Conservation (phyloP, 2,113 vertebrate genomes). For the Daboia siamensis region DNA sequence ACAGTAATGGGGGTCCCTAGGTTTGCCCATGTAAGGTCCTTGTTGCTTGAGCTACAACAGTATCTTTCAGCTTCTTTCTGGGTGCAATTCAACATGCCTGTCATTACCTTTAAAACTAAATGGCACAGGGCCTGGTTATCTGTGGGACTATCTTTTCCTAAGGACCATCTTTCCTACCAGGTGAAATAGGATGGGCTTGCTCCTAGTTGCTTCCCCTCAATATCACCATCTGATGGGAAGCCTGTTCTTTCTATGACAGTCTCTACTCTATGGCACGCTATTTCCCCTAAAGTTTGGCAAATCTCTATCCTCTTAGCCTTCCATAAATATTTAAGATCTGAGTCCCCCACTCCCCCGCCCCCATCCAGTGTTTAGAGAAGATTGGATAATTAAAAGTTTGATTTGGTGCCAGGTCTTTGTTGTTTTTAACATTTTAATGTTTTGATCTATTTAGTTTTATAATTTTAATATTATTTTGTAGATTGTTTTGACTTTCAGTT, state of each 20-base stretch:
- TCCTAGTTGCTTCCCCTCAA: background rate
- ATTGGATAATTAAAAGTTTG: background rate
- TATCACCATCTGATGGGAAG: background rate
- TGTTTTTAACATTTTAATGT: background rate
- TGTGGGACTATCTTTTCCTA: background rate
- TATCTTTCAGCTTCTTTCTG: background rate
- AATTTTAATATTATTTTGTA: background rate
- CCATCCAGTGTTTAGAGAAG: background rate
- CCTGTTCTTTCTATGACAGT: background rate
- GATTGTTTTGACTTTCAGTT: background rate
- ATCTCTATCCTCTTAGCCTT: background rate
- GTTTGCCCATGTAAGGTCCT: background rate
- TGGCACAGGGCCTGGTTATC: background rate
- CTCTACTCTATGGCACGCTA: background rate
- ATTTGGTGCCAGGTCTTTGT: background rate
- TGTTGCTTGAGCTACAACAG: background rate
- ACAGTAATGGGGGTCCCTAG: background rate
- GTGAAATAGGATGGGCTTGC: background rate
- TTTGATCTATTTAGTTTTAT: background rate
- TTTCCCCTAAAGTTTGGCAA: background rate
- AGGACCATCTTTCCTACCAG: background rate
- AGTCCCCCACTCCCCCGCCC: rapidly evolving
- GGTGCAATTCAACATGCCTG: background rate
- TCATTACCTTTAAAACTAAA: background rate
- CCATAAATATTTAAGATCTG: background rate